Conservation (phyloP, 64 coral and sea anemone genomes). For the Montipora efflorescens region DNA sequence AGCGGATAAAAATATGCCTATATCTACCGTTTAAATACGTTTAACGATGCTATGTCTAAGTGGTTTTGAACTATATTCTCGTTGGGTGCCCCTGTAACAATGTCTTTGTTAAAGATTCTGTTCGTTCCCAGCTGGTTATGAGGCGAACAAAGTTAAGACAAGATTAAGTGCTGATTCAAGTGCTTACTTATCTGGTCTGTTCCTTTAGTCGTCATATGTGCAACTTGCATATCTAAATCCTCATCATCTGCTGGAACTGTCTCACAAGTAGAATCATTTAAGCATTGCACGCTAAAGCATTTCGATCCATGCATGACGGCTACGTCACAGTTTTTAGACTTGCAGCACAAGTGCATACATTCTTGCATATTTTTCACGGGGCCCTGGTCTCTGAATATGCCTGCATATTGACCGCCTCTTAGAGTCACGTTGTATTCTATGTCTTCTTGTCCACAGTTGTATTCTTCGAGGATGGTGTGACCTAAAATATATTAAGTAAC, state of each 20-base stretch:
- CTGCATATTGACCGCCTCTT: conserved; percentile 87
- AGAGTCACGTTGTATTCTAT: conserved; percentile 88
- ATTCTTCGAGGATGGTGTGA: conserved; percentile 96
- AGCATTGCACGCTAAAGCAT: conserved; percentile 89
- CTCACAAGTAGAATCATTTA: conserved; percentile 88
- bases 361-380: conserved; percentile 95
- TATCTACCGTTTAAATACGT: too few species aligned
- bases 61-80: too few species aligned
- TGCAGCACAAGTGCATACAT: conserved; percentile 95
- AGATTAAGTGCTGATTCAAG: neutral
- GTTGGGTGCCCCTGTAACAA: too few species aligned
- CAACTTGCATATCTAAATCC: conserved; percentile 89
- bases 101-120: too few species aligned
- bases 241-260: conserved; percentile 87
- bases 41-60: too few species aligned
- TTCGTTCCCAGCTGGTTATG: too few species aligned
- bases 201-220: conserved; percentile 81
- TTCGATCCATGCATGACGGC: conserved; percentile 92
- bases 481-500: neutral
- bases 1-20: too few species aligned
- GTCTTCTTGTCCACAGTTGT: conserved; percentile 88
- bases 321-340: conserved; percentile 88
- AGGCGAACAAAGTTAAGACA: too few species aligned
- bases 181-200: conserved; percentile 73
- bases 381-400: conserved; percentile 80